Conservation (phyloP, 2,888 invertebrate species). For the Nemapogon koenigi region DNA sequence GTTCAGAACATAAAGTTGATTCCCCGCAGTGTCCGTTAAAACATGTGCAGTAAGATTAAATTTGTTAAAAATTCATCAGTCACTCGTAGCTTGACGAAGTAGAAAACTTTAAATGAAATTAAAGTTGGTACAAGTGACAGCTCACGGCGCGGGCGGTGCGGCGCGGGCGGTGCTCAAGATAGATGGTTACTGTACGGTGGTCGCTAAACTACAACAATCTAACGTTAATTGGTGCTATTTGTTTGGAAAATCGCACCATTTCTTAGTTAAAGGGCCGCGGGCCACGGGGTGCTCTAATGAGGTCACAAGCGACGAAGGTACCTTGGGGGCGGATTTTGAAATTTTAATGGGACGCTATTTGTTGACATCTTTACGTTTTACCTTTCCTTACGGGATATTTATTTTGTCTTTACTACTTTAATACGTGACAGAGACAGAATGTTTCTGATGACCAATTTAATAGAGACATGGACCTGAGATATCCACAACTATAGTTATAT, state of each 20-base stretch:
- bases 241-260: slow-evolving; percentile 27
- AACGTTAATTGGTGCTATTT: slow-evolving; percentile 40
- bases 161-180: too few species aligned
- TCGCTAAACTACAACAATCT: slow-evolving; percentile 41
- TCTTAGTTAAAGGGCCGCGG: slow-evolving; percentile 22
- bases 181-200: too few species aligned
- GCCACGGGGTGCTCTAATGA: slow-evolving; percentile 25
- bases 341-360: neutral
- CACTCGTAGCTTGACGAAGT: slow-evolving; percentile 34
- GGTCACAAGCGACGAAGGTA: slow-evolving; percentile 16
- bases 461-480: too few species aligned
- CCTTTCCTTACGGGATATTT: too few species aligned
- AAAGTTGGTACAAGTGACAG: slow-evolving; percentile 25
- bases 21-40: too few species aligned
- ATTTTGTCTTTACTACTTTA: too few species aligned
- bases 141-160: slow-evolving; percentile 17
- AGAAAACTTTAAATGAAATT: slow-evolving; percentile 51
- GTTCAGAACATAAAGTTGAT: too few species aligned
- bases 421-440: too few species aligned
- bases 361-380: too few species aligned
- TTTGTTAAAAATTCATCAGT: neutral
- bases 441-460: too few species aligned
- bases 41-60: too few species aligned
- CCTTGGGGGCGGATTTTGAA: slow-evolving; percentile 8
- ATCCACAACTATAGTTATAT: too few species aligned